phyloP scores from a whole-genome alignment of 2,888 invertebrate genomes.

The Rhyacophila evoluta region DNA sequence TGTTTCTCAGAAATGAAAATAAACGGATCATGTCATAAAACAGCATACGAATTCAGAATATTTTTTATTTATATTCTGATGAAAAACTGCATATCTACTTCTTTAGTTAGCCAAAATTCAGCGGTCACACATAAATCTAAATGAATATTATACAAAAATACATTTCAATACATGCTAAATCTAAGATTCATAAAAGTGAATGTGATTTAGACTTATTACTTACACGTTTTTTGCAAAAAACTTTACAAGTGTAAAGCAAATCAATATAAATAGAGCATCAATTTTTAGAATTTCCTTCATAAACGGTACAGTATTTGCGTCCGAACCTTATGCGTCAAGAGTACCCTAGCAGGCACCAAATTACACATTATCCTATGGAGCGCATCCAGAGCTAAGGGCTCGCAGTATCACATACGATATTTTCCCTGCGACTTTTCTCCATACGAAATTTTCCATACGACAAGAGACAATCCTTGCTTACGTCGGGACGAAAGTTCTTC shows the following conservation, averaged over 20 bases:
- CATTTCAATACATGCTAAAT: no score
- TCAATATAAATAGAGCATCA: neutral
- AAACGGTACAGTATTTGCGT: neutral
- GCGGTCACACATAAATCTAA: no score
- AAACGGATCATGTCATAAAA: no score
- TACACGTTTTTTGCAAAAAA: no score
- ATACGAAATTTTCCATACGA: conserved; percentile 21
- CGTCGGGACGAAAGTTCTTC: conserved; percentile 10
- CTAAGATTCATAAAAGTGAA: no score
- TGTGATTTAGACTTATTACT: no score
- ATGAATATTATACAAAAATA: no score
- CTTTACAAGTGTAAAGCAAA: neutral
- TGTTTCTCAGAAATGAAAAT: no score
- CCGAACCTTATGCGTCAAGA: conserved; percentile 36
- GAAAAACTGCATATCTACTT: no score
- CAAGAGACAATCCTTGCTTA: conserved; percentile 1
- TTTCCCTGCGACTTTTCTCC: neutral
- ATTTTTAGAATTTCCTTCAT: neutral
- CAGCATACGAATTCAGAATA: no score
- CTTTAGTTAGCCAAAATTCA: no score
- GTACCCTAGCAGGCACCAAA: conserved; percentile 42
- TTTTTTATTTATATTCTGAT: no score
- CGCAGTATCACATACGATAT: conserved; percentile 8
- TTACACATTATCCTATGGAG: conserved; percentile 45
- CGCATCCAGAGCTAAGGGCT: conserved; percentile 11